Conservation (phyloP, 2,797 vertebrate genomes). For the Molossus molossus region DNA sequence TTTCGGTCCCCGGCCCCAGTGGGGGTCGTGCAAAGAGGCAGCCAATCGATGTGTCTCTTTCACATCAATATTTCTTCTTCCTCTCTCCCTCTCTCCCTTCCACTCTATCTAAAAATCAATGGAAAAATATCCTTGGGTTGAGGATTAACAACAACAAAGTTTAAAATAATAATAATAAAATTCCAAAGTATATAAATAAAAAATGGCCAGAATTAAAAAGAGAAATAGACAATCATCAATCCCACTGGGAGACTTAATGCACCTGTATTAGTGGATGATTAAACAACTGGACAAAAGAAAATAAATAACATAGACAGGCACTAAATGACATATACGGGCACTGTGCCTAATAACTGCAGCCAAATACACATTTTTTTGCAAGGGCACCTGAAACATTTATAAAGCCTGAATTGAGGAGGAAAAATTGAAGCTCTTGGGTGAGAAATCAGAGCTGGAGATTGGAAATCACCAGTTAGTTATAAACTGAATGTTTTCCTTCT, state of each 20-base stretch:
- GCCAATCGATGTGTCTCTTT: too few relatives aligned
- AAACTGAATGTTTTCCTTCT: constrained; percentile 33
- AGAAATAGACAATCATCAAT: background rate
- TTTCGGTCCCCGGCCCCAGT: too few relatives aligned
- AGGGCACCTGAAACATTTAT: background rate
- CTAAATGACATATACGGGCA: background rate
- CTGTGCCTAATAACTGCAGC: background rate
- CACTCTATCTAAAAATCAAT: too few relatives aligned
- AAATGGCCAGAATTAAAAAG: constrained; percentile 6
- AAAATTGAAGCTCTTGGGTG: background rate
- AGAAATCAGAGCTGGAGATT: constrained; percentile 40
- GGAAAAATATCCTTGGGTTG: too few relatives aligned
- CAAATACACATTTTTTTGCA: background rate
- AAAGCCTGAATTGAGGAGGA: background rate
- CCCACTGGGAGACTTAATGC: background rate
- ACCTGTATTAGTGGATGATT: constrained; percentile 38
- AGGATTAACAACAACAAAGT: too few relatives aligned
- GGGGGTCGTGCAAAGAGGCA: too few relatives aligned
- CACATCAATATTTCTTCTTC: too few relatives aligned
- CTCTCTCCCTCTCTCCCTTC: too few relatives aligned
- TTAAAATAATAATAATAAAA: background rate
- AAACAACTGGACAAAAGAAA: background rate
- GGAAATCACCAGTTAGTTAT: background rate
- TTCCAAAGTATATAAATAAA: constrained; percentile 18
- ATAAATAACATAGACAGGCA: background rate